Evolutionary conservation across 2,888 invertebrate species (phyloP).

Genomic region (Fragum fragum): DNA sequence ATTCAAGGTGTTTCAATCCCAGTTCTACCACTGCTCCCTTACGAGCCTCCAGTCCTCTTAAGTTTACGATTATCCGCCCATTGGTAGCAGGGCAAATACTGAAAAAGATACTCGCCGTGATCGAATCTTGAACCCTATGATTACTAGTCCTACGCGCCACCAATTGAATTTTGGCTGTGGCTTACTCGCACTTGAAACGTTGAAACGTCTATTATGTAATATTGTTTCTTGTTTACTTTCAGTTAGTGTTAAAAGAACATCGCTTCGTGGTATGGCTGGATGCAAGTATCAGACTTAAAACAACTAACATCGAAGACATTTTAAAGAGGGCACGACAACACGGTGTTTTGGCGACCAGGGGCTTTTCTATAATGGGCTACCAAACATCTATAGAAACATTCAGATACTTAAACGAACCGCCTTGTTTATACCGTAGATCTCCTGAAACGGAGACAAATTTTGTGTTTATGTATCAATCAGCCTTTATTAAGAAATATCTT

Average conservation of each 20-base stretch:
- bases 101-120: too few species aligned
- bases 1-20: too few species aligned
- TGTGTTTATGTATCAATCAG: not conserved
- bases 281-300: not conserved
- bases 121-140: too few species aligned
- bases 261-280: constrained; percentile 4
- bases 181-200: too few species aligned
- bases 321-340: not conserved
- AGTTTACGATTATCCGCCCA: too few species aligned
- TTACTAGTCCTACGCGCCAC: too few species aligned
- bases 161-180: too few species aligned
- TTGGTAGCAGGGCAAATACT: too few species aligned
- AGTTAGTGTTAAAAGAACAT: not conserved
- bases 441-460: not conserved
- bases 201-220: too few species aligned
- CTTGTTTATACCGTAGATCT: not conserved
- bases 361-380: not conserved
- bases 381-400: not conserved
- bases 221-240: not conserved
- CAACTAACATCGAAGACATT: not conserved
- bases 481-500: not conserved
- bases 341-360: not conserved
- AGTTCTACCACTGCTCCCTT: too few species aligned
- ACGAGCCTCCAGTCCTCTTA: too few species aligned
- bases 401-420: not conserved